These are phyloP conservation scores for Aplysina aerophoba DNA, from an alignment of 37 sponge, comb jelly and placozoan species.

Conservation along the genomic window DNA sequence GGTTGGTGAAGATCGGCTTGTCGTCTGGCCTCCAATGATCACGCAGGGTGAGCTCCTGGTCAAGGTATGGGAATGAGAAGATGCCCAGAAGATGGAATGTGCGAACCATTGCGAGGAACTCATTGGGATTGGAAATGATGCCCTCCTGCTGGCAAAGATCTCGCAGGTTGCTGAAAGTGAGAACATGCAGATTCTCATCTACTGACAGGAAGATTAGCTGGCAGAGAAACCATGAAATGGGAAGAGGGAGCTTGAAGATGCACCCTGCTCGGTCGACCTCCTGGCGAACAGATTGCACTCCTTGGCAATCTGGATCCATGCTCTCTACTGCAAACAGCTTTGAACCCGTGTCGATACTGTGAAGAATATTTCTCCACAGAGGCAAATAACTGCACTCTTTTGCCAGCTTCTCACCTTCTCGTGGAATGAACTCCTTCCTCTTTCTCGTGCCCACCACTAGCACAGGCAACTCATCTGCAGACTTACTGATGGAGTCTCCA, in stretches of 20 bases:
- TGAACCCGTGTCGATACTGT: no score
- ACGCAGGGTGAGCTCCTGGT: not conserved
- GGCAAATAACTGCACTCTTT: no score
- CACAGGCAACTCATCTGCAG: not conserved
- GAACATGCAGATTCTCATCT: not conserved
- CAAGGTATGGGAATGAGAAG: not conserved
- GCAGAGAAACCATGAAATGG: constrained; percentile 3
- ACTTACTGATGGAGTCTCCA: not conserved
- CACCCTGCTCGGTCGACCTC: no score
- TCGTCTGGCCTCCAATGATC: not conserved
- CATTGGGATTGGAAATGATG: not conserved
- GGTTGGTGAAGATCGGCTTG: not conserved
- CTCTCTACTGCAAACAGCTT: no score
- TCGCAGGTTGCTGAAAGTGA: not conserved
- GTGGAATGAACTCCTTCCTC: no score
- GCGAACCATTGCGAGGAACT: not conserved
- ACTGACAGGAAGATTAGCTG: constrained; percentile 5
- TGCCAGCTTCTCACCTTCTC: no score
- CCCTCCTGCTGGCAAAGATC: not conserved
- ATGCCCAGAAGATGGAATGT: not conserved
- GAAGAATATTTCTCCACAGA: no score
- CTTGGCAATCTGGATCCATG: no score
- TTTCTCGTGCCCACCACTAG: not conserved
- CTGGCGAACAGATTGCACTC: no score
- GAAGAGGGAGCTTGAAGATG: no score